Evolutionary conservation across 2,888 invertebrate genomes (phyloP), one percentile per base, ranked within the genome.

Genomic region (Apoda limacodes): DNA sequence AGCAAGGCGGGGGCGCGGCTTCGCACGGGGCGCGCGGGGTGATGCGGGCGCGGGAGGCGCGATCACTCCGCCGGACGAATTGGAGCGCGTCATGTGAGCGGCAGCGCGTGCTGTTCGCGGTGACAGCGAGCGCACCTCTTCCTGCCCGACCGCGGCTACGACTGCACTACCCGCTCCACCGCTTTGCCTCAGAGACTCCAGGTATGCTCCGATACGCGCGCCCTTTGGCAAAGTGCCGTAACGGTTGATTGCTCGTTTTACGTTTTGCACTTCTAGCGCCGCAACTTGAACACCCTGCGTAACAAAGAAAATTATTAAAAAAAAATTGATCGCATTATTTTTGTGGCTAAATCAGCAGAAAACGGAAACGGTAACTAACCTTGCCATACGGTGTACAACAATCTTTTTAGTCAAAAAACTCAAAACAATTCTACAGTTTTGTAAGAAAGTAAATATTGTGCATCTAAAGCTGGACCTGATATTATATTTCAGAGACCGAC

Each of bases 171-270:
- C 86, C 66, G 37, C 56, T 85, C 87, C 52, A 27, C 88, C 89
- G 56, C 89, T 90, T 58, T 93, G 92, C 24, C 93, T 86, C 55
- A 98, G 82, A 4, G 96, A 96, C 68, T 98, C 97, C 31, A 98
- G 78, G 70, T 95, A 98, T 4, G 97, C 98, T 15, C 97, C 97
- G 50, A 98, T 98, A 43, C 98, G 85, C 6, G 95, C 95, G 26
- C 93, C 96, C 72, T 98, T 98, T 0, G 98, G 98, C 55, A 98
- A 80, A 6, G 98, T 98, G 10, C 98, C 98, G 64, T 97, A 98
- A 13, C 96, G 86, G 70, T 94, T 96, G 44, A 94, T 94, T 25
- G 95, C 95, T 45, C 94, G 88, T 56, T 94, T 92, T 29, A 97
- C 96, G 76, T 97, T 97, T 75, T 95, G 93, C 43, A 95, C 95